A percentile compares a stretch with the other conserved stretches of the same genome.
Evolutionary conservation across 2,797 vertebrate species (phyloP).

Genomic region (Lacerta agilis): DNA sequence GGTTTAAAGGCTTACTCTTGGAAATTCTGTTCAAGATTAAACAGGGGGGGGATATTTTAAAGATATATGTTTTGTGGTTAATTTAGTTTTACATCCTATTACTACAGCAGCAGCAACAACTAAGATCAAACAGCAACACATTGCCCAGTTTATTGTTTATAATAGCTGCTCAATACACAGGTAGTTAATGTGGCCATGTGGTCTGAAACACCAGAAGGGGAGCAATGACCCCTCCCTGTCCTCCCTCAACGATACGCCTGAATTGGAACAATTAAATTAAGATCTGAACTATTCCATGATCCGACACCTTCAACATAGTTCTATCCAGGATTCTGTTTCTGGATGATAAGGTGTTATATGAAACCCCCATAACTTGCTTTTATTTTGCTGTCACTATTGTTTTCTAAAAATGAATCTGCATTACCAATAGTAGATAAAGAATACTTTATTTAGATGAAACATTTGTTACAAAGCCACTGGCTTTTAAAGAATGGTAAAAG

Average conservation of each 20-base stretch:
- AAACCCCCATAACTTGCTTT: background rate
- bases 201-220: background rate
- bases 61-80: background rate
- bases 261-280: background rate
- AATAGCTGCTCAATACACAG: background rate
- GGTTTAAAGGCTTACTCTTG: background rate
- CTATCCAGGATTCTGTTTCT: background rate
- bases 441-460: slow-evolving; percentile 60
- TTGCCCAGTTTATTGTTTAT: background rate
- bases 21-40: background rate
- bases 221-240: background rate
- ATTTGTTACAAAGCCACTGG: slow-evolving; percentile 50
- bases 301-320: background rate
- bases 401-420: slow-evolving; percentile 37
- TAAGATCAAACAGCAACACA: background rate
- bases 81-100: background rate
- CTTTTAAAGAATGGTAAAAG: slow-evolving; percentile 60
- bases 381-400: background rate
- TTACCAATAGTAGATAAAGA: slow-evolving; percentile 34
- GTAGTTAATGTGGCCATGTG: background rate
- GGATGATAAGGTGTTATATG: background rate
- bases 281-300: background rate
- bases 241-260: background rate
- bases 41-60: background rate
- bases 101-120: background rate